Evolutionary conservation across 2,113 vertebrate species (phyloP), one percentile per base, ranked within the genome.

Genomic region (Podarcis cretensis): DNA sequence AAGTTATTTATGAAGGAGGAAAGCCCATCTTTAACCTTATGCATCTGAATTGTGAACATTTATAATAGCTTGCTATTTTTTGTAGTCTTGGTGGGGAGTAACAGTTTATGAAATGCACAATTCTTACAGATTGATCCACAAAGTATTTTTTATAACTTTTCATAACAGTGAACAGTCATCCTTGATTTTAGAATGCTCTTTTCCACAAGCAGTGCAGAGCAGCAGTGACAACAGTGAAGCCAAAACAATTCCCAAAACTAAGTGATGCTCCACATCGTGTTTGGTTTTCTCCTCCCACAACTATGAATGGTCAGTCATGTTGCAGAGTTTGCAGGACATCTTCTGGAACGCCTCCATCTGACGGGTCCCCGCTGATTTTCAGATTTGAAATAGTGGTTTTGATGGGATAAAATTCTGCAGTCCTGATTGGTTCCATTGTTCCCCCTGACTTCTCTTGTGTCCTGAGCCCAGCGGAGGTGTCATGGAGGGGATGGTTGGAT

Each of bases 1-100:
- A 91, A 93, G 89, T 96, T 96, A 92, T 94, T 96, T 96, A 88
- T 94, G 95, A 93, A 90, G 90, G 86, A 94, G 92, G 91, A 96
- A 95, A 94, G 91, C 84, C 81, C 87, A 90, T 94, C 92, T 92
- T 93, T 69, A 93, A 93, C 74, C 76, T 6, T 37, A 54, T 18
- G 81, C 81, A 89, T 94, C 0, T 3, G 75, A 87, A 87, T 91
- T 94, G 92, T 92, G 91, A 96, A 94, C 90, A 94, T 90, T 92
- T 88, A 92, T 89, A 87, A 65, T 94, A 86, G 92, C 25, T 48
- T 85, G 20, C 85, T 54, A 54, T 89, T 87, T 30, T 89, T 89
- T 91, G 69, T 76, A 92, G 87, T 85, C 71, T 90, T 93, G 91
- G 32, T 87, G 89, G 88, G 91, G 84, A 48, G 84, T 27, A 82